Conservation (phyloP, 2,888 invertebrate genomes). For the Tethea ocularis region DNA sequence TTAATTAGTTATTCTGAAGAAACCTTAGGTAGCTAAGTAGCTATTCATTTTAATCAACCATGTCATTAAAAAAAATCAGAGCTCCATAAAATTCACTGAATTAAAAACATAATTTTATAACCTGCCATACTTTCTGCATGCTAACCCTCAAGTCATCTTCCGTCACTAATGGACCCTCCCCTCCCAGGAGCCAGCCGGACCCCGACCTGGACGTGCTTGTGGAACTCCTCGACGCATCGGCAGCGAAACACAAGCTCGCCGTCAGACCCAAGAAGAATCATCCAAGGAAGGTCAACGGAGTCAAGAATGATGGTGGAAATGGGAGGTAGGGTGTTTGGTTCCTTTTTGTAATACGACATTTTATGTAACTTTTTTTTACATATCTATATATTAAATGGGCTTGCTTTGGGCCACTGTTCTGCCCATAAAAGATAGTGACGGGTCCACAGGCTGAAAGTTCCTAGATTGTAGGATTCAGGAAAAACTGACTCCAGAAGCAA, state of each 20-base stretch:
- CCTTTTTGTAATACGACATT: neutral
- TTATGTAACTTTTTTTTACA: no score
- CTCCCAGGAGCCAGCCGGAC: conserved; percentile 79
- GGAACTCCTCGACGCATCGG: conserved; percentile 87
- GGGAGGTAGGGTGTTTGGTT: conserved; percentile 39
- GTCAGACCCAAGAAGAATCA: conserved; percentile 89
- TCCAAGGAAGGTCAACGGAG: conserved; percentile 54
- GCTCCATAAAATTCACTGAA: no score
- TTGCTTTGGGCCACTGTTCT: no score
- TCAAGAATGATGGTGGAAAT: conserved; percentile 35
- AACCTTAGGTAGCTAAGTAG: no score
- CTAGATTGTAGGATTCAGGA: no score
- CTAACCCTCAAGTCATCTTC: conserved; percentile 27
- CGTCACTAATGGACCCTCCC: conserved; percentile 46
- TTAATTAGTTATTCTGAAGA: no score
- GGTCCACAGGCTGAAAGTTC: no score
- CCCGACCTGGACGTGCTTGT: conserved; percentile 85
- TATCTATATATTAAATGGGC: no score
- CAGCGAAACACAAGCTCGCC: conserved; percentile 89
- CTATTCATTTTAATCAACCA: no score
- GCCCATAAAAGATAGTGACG: no score
- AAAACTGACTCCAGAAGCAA: no score
- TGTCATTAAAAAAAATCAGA: no score
- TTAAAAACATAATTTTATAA: neutral
- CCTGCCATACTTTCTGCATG: neutral